A percentile compares a stretch with the other conserved stretches of the same genome.
Evolutionary conservation across 2,113 vertebrate species (phyloP).

Genomic region (Gopherus flavomarginatus): DNA sequence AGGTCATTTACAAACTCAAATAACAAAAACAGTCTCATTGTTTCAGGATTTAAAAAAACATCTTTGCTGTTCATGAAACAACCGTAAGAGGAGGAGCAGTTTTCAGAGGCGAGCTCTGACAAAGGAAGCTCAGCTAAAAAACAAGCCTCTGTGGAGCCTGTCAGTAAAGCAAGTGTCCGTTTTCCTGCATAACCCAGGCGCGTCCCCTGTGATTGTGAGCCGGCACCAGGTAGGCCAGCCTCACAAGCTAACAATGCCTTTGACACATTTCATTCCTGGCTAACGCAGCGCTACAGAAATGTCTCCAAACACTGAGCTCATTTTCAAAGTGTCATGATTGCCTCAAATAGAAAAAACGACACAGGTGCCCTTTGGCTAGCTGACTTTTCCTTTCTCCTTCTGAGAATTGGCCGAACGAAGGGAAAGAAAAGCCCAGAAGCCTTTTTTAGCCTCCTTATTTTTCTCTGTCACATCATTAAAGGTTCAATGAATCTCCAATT

Average conservation of each 20-base stretch:
- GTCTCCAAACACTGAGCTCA: constrained; percentile 15
- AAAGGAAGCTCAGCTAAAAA: background rate
- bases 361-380: constrained; percentile 61
- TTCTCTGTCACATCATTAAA: constrained; percentile 86
- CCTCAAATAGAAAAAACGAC: constrained; percentile 53
- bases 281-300: background rate
- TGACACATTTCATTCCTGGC: background rate
- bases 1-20: accelerated
- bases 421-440: constrained; percentile 74
- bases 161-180: background rate
- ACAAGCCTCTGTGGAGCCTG: background rate
- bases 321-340: constrained; percentile 63
- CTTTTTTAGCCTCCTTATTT: constrained; percentile 78
- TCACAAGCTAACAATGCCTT: background rate
- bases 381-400: constrained; percentile 59
- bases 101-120: accelerated
- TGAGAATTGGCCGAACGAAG: constrained; percentile 59
- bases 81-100: background rate
- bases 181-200: background rate
- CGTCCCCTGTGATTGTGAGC: background rate
- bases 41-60: accelerated
- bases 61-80: constrained; percentile 17
- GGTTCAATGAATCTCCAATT: constrained; percentile 86
- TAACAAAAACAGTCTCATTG: background rate
- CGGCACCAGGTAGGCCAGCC: background rate